Percentiles rank a stretch among this genome's conserved stretches.
These are phyloP conservation scores for Palythoa caribaeorum DNA, from an alignment of 92 coral and sea anemone genomes.

Conservation along the genomic window DNA sequence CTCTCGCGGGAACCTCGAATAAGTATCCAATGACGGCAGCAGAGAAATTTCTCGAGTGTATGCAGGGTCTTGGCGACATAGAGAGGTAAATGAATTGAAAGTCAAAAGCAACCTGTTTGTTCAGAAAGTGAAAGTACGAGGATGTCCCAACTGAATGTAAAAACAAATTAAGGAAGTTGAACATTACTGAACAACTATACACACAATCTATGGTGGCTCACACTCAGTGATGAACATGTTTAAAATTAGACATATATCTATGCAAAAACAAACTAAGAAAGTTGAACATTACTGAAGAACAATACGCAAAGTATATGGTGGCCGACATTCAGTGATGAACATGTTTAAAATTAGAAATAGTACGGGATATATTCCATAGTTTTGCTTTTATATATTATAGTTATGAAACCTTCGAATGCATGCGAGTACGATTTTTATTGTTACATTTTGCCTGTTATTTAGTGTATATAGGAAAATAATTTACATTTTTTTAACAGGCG, in stretches of 20 bases:
- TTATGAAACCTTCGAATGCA: slow-evolving; percentile 16
- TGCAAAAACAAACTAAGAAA: slow-evolving; percentile 42
- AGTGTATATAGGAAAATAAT: slow-evolving; percentile 14
- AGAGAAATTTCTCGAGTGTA: slow-evolving; percentile 34
- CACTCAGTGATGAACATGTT: background rate
- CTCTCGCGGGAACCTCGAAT: slow-evolving; percentile 34
- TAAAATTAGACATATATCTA: background rate
- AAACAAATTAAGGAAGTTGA: slow-evolving; percentile 48
- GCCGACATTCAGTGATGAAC: background rate
- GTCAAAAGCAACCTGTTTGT: slow-evolving; percentile 19
- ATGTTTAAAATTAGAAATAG: slow-evolving; percentile 5
- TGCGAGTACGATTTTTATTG: slow-evolving; percentile 15
- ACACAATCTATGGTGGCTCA: background rate
- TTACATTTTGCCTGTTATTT: slow-evolving; percentile 11
- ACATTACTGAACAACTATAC: slow-evolving; percentile 35
- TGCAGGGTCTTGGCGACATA: slow-evolving; percentile 51
- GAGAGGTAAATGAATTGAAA: slow-evolving; percentile 21
- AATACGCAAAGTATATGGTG: slow-evolving; percentile 17
- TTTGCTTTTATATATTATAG: slow-evolving; percentile 17
- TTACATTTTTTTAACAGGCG: slow-evolving; percentile 15
- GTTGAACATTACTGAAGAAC: slow-evolving; percentile 31
- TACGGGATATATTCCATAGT: slow-evolving; percentile 18
- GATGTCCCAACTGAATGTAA: slow-evolving; percentile 48
- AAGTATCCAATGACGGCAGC: slow-evolving; percentile 41
- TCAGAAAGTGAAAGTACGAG: slow-evolving; percentile 6